Evolutionary conservation across 1,140 invertebrate species (phyloP), one percentile per base, ranked within the genome.

Genomic region (Apolygus lucorum): DNA sequence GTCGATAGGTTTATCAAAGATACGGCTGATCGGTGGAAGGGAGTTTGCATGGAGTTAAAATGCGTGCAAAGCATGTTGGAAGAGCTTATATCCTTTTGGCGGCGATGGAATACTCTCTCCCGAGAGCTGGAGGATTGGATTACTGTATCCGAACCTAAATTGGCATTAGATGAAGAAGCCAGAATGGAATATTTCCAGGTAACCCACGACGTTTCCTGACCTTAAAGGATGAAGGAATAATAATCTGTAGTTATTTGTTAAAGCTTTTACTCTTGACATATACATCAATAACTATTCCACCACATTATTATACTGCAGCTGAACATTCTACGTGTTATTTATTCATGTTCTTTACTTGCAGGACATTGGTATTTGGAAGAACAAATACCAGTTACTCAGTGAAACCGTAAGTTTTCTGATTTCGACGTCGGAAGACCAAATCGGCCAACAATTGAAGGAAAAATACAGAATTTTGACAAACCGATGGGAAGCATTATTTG

Each of bases 31-130:
- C 86, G 90, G 64, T 97, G 95, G 94, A 91, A 91, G 77, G 87
- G 87, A 74, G 86, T 96, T 1, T 92, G 93, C 1, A 92, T 91
- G 79, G 92, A 96, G 75, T 83, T 98, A 1, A 86, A 91, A 72
- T 95, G 91, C 77, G 89, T 92, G 2, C 88, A 93, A 76, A 92
- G 89, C 73, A 93, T 93, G 77, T 79, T 96, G 0, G 91, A 95
- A 79, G 91, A 96, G 80, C 89, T 94, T 0, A 85, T 94, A 2
- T 84, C 87, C 1, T 90, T 93, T 76, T 98, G 95, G 95, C 85
- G 89, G 75, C 84, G 86, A 59, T 97, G 92, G 88, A 88, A 85
- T 54, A 78, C 83, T 0, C 78, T 89, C 72, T 84, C 87, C 0
- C 84, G 88, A 62, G 86, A 89, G 71, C 88, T 97, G 72, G 87